Conservation (phyloP, 2,113 vertebrate species). For the Centropus unirufus region DNA sequence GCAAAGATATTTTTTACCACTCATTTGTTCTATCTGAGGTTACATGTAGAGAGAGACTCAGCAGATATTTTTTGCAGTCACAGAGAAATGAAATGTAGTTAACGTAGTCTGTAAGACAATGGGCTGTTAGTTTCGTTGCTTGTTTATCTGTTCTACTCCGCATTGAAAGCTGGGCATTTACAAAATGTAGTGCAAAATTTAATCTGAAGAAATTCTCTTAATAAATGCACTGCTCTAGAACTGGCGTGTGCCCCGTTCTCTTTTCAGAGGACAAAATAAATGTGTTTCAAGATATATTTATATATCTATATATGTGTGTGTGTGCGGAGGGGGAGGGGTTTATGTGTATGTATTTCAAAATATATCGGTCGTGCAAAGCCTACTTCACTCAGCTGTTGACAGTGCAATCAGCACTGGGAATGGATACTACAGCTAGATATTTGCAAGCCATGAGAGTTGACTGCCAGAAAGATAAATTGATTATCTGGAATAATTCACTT, state of each 20-base stretch:
- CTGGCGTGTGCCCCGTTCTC: not conserved
- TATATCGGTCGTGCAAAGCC: not conserved
- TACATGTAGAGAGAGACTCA: not conserved
- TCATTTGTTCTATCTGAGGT: not conserved
- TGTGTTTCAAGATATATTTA: no score
- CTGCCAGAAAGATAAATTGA: constrained; percentile 19
- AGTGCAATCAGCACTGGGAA: not conserved
- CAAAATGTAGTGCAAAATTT: not conserved
- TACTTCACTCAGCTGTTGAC: not conserved
- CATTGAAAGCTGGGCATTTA: not conserved
- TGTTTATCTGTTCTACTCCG: not conserved
- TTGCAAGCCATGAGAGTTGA: not conserved
- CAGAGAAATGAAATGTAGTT: not conserved
- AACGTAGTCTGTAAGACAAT: not conserved
- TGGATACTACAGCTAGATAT: not conserved
- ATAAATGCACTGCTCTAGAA: not conserved
- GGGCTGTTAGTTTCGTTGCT: not conserved
- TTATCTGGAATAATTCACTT: not conserved
- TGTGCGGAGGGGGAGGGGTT: not conserved
- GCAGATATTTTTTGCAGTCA: not conserved
- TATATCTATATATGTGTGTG: no score
- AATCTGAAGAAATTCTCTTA: not conserved
- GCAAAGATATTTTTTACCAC: not conserved
- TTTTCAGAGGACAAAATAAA: not conserved
- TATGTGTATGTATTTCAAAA: not conserved